Evolutionary conservation across 2,113 vertebrate species (phyloP).

Genomic region (Neolamprologus brichardi): DNA sequence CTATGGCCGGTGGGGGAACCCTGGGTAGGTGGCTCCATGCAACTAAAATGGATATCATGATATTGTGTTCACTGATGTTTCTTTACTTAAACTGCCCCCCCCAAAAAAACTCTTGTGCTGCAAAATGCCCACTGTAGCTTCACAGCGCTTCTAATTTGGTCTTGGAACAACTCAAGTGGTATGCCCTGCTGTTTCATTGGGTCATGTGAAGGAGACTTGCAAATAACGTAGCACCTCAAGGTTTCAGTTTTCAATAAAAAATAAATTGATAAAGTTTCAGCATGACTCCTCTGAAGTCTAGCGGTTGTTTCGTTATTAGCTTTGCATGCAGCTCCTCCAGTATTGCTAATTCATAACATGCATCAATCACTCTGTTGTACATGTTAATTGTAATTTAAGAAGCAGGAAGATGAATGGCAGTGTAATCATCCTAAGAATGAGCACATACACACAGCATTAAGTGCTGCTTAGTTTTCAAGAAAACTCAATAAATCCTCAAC

Average conservation of each 20-base stretch:
- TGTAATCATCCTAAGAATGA: not conserved
- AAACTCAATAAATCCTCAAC: slow-evolving; percentile 7
- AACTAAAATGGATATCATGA: not conserved
- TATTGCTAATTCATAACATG: slow-evolving; percentile 20
- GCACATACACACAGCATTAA: not conserved
- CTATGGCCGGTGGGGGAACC: slow-evolving; percentile 69
- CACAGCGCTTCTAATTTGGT: not conserved
- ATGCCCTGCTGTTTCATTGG: not conserved
- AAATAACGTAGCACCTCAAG: not conserved
- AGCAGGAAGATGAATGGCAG: slow-evolving; percentile 27
- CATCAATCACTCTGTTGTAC: slow-evolving; percentile 34
- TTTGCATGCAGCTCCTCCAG: not conserved
- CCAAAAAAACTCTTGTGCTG: not conserved
- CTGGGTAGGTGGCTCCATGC: slow-evolving; percentile 26
- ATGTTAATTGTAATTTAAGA: slow-evolving; percentile 12
- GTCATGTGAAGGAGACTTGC: not conserved
- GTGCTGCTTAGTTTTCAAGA: not conserved
- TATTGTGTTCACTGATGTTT: not conserved
- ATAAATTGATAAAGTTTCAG: not conserved
- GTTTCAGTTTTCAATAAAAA: not conserved
- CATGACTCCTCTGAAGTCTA: not conserved
- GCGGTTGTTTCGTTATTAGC: slow-evolving; percentile 16
- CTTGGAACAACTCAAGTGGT: not conserved
- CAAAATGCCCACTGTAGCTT: not conserved
- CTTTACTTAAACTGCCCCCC: not conserved